These are phyloP conservation scores for Sphaerophoria rueppellii DNA, from an alignment of 2,888 invertebrate genomes.

Conservation along the genomic window DNA sequence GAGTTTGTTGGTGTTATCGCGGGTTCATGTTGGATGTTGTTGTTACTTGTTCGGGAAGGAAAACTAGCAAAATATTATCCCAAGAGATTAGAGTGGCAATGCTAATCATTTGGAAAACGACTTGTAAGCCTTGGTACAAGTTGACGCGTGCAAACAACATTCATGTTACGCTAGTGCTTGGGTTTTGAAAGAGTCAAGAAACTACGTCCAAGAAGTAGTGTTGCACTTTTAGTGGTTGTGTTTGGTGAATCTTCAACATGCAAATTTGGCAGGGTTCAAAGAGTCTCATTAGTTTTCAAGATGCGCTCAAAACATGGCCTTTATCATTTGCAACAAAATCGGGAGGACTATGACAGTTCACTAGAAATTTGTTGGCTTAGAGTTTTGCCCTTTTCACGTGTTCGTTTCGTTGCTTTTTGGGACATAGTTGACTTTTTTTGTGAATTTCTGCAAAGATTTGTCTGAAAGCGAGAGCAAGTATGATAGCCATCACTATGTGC, in stretches of 20 bases:
- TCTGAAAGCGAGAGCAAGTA: slow-evolving; percentile 38
- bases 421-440: slow-evolving; percentile 37
- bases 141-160: slow-evolving; percentile 42
- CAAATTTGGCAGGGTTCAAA: no score
- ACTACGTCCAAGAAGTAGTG: slow-evolving; percentile 1
- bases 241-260: no score
- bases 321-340: not conserved
- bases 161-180: slow-evolving; percentile 9
- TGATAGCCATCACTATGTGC: not conserved
- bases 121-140: slow-evolving; percentile 33
- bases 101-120: slow-evolving; percentile 65
- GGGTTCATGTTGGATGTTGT: slow-evolving; percentile 44
- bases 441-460: slow-evolving; percentile 35
- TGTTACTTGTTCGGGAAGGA: not conserved
- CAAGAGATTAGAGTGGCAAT: slow-evolving; percentile 66
- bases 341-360: slow-evolving; percentile 11
- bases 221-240: not conserved
- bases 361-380: slow-evolving; percentile 38
- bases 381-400: slow-evolving; percentile 60
- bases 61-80: slow-evolving; percentile 25
- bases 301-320: no score
- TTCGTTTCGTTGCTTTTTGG: slow-evolving; percentile 18
- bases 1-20: slow-evolving; percentile 26
- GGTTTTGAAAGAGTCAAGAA: slow-evolving; percentile 31
- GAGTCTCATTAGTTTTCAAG: not conserved